These are phyloP conservation scores for Zelleria hepariella DNA, from an alignment of 2,888 invertebrate species.

Conservation along the genomic window DNA sequence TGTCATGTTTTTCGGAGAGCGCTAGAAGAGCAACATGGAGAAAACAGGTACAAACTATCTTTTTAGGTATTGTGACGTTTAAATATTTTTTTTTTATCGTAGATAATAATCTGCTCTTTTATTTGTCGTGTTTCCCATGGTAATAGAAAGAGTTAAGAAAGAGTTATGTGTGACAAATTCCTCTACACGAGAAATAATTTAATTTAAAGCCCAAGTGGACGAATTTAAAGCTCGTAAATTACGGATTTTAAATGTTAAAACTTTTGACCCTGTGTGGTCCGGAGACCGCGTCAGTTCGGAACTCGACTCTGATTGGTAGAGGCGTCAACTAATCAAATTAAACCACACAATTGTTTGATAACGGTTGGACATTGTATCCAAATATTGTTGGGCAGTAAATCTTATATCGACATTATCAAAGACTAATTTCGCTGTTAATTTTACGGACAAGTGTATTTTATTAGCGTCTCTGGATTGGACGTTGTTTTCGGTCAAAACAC, in stretches of 20 bases:
- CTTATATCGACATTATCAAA: not conserved
- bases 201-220: slow-evolving; percentile 44
- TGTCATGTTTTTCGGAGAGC: no score
- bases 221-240: slow-evolving; percentile 59
- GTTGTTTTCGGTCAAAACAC: not conserved
- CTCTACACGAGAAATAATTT: slow-evolving; percentile 11
- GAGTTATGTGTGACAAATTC: slow-evolving; percentile 1
- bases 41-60: no score
- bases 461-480: not conserved
- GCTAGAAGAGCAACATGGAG: no score
- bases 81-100: no score
- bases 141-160: not conserved
- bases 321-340: slow-evolving; percentile 59
- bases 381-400: slow-evolving; percentile 20
- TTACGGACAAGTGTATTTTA: not conserved
- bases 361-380: slow-evolving; percentile 30
- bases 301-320: slow-evolving; percentile 13
- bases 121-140: not conserved
- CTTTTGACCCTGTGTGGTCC: slow-evolving; percentile 37
- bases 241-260: slow-evolving; percentile 44
- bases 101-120: no score
- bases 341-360: slow-evolving; percentile 43
- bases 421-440: not conserved
- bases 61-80: no score
- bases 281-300: slow-evolving; percentile 25